Conservation (phyloP, 1,140 invertebrate genomes). For the Dreissena polymorpha region DNA sequence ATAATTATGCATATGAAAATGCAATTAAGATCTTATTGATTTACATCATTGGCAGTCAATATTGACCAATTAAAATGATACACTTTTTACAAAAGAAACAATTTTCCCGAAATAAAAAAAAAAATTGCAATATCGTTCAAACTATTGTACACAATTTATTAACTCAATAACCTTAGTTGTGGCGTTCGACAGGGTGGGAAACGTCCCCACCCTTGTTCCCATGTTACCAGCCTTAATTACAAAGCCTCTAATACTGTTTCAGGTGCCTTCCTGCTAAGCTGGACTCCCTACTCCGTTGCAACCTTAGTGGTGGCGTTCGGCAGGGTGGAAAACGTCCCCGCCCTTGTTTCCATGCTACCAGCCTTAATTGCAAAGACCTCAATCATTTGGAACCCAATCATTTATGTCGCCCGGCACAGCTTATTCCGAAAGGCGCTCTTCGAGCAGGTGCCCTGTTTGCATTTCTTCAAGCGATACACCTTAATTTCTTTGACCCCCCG, state of each 20-base stretch:
- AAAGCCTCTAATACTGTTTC: conserved; percentile 1
- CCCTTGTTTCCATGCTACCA: conserved; percentile 9
- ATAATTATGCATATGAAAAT: too few species aligned
- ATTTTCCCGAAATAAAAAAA: too few species aligned
- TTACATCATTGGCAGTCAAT: too few species aligned
- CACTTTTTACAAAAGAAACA: too few species aligned
- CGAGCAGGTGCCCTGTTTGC: background rate
- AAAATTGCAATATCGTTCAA: too few species aligned
- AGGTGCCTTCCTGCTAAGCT: conserved; percentile 38
- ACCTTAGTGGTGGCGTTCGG: conserved; percentile 17
- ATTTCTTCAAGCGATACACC: background rate
- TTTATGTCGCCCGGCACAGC: conserved; percentile 30
- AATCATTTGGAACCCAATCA: conserved; percentile 45
- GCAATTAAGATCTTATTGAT: too few species aligned
- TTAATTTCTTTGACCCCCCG: background rate
- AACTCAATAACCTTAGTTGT: background rate
- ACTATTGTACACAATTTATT: too few species aligned
- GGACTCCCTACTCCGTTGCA: conserved; percentile 35
- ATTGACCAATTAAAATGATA: too few species aligned
- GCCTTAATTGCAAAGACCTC: conserved; percentile 29
- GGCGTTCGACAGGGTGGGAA: background rate
- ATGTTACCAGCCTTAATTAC: background rate
- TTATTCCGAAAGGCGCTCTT: conserved; percentile 16
- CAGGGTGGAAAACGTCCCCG: background rate
- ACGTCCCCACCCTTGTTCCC: background rate